A percentile compares a stretch with the other conserved stretches of the same genome.
These are phyloP conservation scores for Beaufortia kweichowensis DNA, from an alignment of 2,113 vertebrate species.

Conservation along the genomic window DNA sequence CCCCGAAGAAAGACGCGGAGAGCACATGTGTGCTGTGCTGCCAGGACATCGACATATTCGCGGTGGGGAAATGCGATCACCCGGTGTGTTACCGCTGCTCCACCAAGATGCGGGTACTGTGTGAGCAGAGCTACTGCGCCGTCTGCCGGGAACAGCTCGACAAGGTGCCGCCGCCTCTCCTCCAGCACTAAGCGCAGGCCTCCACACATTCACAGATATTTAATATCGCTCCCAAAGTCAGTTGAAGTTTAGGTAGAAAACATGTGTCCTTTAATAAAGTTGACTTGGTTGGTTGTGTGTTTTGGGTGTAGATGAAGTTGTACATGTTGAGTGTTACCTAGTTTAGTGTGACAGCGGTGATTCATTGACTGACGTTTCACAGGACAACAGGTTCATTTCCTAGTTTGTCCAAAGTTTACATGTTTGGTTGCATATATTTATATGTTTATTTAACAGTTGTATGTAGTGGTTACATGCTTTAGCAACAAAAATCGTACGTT, in stretches of 20 bases:
- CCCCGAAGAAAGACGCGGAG: constrained; percentile 68
- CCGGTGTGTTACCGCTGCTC: constrained; percentile 97
- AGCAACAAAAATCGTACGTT: too few relatives aligned
- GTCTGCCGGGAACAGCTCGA: constrained; percentile 96
- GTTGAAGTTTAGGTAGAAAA: too few relatives aligned
- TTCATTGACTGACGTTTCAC: neutral
- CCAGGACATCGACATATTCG: constrained; percentile 89
- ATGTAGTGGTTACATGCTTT: too few relatives aligned
- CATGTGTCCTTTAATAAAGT: too few relatives aligned
- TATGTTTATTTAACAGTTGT: too few relatives aligned
- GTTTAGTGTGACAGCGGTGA: neutral
- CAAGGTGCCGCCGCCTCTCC: constrained; percentile 75
- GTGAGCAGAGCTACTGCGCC: constrained; percentile 95
- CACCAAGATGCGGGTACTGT: constrained; percentile 95
- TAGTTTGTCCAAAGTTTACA: neutral
- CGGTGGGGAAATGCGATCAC: constrained; percentile 93
- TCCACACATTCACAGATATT: too few relatives aligned
- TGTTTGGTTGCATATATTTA: too few relatives aligned
- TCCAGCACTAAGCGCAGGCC: neutral
- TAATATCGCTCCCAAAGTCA: too few relatives aligned
- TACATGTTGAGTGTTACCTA: neutral
- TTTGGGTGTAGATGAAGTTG: too few relatives aligned
- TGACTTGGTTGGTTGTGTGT: too few relatives aligned
- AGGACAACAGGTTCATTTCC: neutral
- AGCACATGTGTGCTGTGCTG: constrained; percentile 90